Conservation (phyloP, 2,113 vertebrate species). For the Pygoscelis adeliae region DNA sequence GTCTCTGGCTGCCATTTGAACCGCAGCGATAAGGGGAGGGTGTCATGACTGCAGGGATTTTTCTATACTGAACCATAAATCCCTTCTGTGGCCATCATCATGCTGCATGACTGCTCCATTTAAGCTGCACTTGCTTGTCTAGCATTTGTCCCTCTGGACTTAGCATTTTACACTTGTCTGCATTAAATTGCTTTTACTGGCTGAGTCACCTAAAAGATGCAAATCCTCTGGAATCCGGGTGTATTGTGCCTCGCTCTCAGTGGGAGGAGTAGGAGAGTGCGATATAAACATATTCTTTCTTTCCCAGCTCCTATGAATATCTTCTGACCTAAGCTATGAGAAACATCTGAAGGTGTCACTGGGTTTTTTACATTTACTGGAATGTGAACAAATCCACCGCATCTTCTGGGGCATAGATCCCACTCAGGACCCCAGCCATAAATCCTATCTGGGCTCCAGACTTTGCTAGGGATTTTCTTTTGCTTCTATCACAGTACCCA, state of each 20-base stretch:
- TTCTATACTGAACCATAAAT: neutral
- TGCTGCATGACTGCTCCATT: neutral
- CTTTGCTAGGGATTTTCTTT: neutral
- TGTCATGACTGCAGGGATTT: neutral
- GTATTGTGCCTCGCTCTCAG: neutral
- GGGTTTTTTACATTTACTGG: neutral
- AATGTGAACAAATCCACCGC: neutral
- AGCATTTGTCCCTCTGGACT: neutral
- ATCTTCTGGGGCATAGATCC: neutral
- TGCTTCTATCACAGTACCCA: neutral
- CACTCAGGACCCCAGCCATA: neutral
- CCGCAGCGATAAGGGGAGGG: neutral
- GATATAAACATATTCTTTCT: neutral
- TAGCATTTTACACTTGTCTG: conserved; percentile 13
- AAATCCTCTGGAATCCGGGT: neutral
- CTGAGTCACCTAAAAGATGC: conserved; percentile 37
- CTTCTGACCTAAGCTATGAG: neutral
- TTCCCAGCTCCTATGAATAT: neutral
- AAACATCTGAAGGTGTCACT: neutral
- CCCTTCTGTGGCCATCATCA: neutral
- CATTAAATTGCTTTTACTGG: conserved; percentile 4
- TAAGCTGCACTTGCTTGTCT: neutral
- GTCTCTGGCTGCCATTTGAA: neutral
- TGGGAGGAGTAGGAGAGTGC: neutral
- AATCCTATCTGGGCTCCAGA: neutral